Percentiles rank a stretch among this genome's conserved stretches.
phyloP scores from a whole-genome alignment of 30 jellyfish, hydroid and myxozoan species.

The Aurelia sp. region DNA sequence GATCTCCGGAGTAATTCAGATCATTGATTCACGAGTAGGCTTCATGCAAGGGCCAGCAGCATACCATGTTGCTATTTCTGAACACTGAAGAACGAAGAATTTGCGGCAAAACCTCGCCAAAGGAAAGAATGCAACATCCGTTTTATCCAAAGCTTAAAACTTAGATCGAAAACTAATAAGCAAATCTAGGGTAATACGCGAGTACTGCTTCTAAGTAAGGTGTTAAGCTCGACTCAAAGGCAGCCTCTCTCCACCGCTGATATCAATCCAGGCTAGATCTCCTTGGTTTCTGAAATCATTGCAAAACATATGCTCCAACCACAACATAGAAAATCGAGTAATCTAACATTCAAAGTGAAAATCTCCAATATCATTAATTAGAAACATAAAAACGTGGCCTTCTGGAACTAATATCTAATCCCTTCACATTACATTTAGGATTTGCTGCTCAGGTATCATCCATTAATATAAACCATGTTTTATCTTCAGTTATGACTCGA shows the following conservation, averaged over 20 bases:
- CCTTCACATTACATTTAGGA: too few species aligned
- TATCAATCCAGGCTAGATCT: slow-evolving; percentile 10
- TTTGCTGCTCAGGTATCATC: too few species aligned
- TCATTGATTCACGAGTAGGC: background rate
- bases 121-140: slow-evolving; percentile 37
- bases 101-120: slow-evolving; percentile 38
- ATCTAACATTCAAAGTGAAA: slow-evolving; percentile 1
- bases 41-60: slow-evolving; percentile 8
- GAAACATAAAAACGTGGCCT: too few species aligned
- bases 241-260: slow-evolving; percentile 21
- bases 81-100: slow-evolving; percentile 8
- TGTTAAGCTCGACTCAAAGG: slow-evolving; percentile 28
- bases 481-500: too few species aligned
- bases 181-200: slow-evolving; percentile 44
- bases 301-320: slow-evolving; percentile 59
- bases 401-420: too few species aligned
- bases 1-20: background rate
- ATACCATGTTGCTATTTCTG: slow-evolving; percentile 13
- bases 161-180: slow-evolving; percentile 33
- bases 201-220: slow-evolving; percentile 22
- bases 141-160: slow-evolving; percentile 43
- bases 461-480: too few species aligned
- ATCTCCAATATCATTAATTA: background rate
- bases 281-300: slow-evolving; percentile 9
- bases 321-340: slow-evolving; percentile 29